phyloP scores from a whole-genome alignment of 2,797 vertebrate species.

The Atherinosoma microstoma region DNA sequence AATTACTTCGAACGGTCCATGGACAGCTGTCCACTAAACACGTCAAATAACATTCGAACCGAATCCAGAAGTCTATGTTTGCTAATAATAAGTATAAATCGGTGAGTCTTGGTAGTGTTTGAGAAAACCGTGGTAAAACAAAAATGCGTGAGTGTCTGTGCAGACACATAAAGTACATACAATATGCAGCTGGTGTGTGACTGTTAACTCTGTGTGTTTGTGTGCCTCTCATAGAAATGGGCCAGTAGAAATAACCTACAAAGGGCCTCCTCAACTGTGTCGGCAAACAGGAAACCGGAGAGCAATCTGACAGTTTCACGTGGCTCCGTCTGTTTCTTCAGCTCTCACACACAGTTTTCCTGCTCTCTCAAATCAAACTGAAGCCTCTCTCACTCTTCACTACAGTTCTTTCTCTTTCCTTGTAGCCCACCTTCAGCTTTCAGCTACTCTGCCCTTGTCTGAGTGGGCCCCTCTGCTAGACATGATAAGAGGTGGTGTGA shows the following conservation, averaged over 20 bases:
- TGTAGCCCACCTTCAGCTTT: conserved; percentile 20
- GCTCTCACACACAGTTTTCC: conserved; percentile 31
- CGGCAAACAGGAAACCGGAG: conserved; percentile 78
- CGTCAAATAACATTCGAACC: not conserved
- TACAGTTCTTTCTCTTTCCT: conserved; percentile 37
- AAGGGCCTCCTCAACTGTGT: conserved; percentile 73
- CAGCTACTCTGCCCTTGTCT: conserved; percentile 45
- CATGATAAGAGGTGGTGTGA: conserved; percentile 56
- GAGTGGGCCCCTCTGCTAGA: conserved; percentile 52
- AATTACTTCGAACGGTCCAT: not conserved
- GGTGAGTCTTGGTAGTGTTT: conserved; percentile 5
- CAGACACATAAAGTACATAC: conserved; percentile 27
- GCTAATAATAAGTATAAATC: not conserved
- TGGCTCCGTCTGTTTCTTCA: conserved; percentile 55
- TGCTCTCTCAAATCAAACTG: conserved; percentile 33
- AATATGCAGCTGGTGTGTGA: conserved; percentile 21
- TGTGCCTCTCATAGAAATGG: conserved; percentile 37
- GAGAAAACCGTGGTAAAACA: conserved; percentile 3
- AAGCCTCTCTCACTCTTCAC: conserved; percentile 35
- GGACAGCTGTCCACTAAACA: not conserved
- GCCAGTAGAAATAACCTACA: conserved; percentile 60
- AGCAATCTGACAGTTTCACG: conserved; percentile 69
- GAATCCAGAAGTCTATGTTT: conserved; percentile 10
- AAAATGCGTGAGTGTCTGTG: conserved; percentile 27
- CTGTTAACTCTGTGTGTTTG: conserved; percentile 26